phyloP scores from a whole-genome alignment of 2,113 vertebrate genomes.

The Crypturellus undulatus region DNA sequence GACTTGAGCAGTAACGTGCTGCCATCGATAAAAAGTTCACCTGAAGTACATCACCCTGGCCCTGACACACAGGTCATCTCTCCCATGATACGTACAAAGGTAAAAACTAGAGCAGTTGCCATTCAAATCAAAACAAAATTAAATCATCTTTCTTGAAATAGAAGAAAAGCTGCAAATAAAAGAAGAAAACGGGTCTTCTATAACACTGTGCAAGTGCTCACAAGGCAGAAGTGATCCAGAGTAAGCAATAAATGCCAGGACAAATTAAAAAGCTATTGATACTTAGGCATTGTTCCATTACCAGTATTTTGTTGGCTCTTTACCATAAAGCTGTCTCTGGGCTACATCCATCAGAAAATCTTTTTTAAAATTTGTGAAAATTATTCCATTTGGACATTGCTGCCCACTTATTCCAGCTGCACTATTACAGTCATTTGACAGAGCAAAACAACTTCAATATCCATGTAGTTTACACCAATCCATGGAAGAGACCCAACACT shows the following conservation, averaged over 20 bases:
- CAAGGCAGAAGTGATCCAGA: neutral
- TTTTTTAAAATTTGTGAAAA: neutral
- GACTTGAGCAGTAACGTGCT: neutral
- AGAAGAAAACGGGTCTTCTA: neutral
- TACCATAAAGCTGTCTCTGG: neutral
- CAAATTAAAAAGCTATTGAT: neutral
- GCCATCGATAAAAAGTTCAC: conserved; percentile 35
- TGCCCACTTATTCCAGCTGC: neutral
- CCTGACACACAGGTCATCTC: neutral
- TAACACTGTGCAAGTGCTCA: neutral
- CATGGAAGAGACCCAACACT: neutral
- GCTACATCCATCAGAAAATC: neutral
- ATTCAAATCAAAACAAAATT: neutral
- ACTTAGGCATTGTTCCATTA: neutral
- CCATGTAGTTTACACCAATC: neutral
- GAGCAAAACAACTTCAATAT: neutral
- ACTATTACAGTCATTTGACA: neutral
- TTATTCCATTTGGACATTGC: neutral
- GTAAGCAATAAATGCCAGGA: neutral
- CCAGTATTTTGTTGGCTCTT: neutral
- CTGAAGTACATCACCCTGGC: neutral
- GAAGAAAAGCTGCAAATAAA: neutral
- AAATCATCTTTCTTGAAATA: no score
- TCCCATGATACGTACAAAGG: neutral
- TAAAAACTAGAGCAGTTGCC: neutral